Evolutionary conservation across 2,113 vertebrate genomes (phyloP), one percentile per base, ranked within the genome.

Genomic region (Platichthys flesus): DNA sequence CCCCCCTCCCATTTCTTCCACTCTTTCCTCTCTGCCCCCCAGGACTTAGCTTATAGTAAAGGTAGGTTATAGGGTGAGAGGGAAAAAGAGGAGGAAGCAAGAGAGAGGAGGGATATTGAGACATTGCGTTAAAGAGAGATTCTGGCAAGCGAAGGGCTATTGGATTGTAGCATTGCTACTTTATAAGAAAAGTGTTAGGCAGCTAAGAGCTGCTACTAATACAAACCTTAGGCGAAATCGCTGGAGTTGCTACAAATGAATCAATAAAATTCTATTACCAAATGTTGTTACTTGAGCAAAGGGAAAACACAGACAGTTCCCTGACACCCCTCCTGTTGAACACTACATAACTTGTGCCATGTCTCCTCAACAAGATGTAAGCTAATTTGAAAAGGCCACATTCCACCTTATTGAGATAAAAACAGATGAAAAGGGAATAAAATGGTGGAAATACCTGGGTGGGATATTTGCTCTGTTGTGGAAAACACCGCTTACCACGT

Each of bases 341-440:
- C 61, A 21, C 76, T 80, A 21, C 58, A 47, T 62, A 65, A 72
- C 64, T 55, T 54, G 42, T 71, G 85, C 68, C 81, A 76, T 24
- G 51, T 76, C 80, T 86, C 76, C 80, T 86, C 72, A 83, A 14
- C 47, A 40, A 68, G 74, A 71, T 61, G 35, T 83, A 47, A 78
- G 73, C 75, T 67, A 52, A 87, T 75, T 75, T 88, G 83, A 86
- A 77, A 85, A 55, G 15, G 71, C 85, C 63, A 70, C 73, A 74
- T 76, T 76, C 35, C 23, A 42, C 72, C 72, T 85, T 76, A 86
- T 71, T 86, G 71, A 88, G 79, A 84, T 70, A 35, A 78, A 78
- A 78, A 45, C 57, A 70, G 58, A 59, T 65, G 60, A 82, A 56
- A 78, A 10, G 16, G 65, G 28, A 66, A 63, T 45, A 28, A 63